phyloP scores from a whole-genome alignment of 2,113 vertebrate species.

The Dipodomys spectabilis region DNA sequence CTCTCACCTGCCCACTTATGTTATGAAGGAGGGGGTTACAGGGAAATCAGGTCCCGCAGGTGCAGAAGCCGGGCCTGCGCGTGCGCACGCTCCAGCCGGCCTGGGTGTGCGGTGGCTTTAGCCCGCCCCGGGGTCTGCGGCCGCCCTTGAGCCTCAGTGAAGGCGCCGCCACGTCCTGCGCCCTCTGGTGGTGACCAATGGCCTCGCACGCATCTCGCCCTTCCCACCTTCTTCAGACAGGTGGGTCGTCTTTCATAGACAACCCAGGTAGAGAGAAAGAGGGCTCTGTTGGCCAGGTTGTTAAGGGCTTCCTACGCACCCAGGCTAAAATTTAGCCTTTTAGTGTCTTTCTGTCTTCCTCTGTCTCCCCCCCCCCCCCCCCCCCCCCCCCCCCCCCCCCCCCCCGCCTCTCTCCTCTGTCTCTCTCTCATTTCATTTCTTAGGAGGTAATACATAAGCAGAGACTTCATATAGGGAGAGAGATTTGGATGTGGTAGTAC shows the following conservation, averaged over 20 bases:
- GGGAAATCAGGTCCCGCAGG: background rate
- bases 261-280: background rate
- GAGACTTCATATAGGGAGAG: background rate
- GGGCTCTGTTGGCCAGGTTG: background rate
- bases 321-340: too few relatives aligned
- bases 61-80: background rate
- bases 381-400: too few relatives aligned
- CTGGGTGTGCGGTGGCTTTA: background rate
- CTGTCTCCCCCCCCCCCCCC: too few relatives aligned
- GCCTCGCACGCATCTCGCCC: background rate
- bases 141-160: background rate
- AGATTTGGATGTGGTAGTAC: too few relatives aligned
- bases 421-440: background rate
- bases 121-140: background rate
- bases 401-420: too few relatives aligned
- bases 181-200: conserved; percentile 65
- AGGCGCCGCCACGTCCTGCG: background rate
- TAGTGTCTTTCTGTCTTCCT: too few relatives aligned
- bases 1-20: background rate
- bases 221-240: background rate
- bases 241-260: background rate
- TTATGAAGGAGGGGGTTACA: background rate
- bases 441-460: background rate
- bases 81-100: background rate
- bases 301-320: background rate